Percentiles rank a stretch among this genome's conserved stretches.
Conservation (phyloP, 2,113 vertebrate genomes). For the Chrysemys picta region DNA sequence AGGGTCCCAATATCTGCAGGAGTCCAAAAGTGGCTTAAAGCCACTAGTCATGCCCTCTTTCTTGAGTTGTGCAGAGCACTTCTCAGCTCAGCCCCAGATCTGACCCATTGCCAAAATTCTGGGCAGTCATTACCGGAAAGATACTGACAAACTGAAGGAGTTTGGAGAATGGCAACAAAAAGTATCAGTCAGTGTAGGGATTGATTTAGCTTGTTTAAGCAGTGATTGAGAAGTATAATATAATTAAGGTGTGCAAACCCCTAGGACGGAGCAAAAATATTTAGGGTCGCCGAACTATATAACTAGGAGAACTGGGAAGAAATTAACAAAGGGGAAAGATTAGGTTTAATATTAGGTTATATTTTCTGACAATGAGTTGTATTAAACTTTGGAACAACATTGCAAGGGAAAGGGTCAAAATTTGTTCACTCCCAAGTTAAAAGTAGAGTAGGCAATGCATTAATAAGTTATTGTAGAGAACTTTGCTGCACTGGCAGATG, state of each 20-base stretch:
- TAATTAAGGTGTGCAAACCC: constrained; percentile 15
- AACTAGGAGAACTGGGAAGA: not conserved
- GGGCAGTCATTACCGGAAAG: not conserved
- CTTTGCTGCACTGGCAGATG: not conserved
- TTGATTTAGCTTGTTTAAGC: constrained; percentile 36
- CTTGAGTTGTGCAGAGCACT: accelerated
- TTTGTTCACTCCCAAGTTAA: not conserved
- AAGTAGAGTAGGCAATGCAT: not conserved
- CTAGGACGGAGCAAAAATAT: not conserved
- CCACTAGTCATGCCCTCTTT: not conserved
- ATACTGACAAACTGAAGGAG: constrained; percentile 10
- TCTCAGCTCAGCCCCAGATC: not conserved
- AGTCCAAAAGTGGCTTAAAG: not conserved
- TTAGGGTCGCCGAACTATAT: constrained; percentile 15
- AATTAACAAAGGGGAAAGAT: constrained; percentile 5
- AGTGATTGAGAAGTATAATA: constrained; percentile 40
- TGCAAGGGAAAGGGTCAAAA: not conserved
- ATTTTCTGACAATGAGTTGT: not conserved
- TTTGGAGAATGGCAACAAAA: constrained; percentile 29
- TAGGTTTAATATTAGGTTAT: not conserved
- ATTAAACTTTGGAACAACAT: constrained; percentile 20
- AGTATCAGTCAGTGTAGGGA: constrained; percentile 3
- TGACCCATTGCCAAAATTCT: constrained; percentile 1
- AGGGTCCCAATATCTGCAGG: not conserved
- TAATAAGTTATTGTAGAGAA: constrained; percentile 30